Percentiles rank a stretch among this genome's conserved stretches.
phyloP scores from a whole-genome alignment of 2,113 vertebrate species.

The Dryoscopus gambensis region DNA sequence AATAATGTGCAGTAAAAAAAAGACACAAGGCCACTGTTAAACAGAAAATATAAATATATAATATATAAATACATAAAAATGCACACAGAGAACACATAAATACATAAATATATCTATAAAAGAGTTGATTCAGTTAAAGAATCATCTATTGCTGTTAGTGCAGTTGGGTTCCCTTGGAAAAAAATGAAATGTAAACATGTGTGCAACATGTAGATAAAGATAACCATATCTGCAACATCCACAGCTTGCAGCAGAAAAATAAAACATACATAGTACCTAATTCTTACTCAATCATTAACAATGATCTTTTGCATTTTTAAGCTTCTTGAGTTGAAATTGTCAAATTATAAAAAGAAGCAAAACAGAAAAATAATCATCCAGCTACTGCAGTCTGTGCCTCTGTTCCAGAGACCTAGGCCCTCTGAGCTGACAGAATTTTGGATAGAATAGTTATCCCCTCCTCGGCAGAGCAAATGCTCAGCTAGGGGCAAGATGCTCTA shows the following conservation, averaged over 20 bases:
- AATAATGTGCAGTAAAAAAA: not conserved
- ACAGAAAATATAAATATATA: not conserved
- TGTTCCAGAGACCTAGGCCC: not conserved
- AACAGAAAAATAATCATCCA: not conserved
- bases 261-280: not conserved
- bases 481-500: not conserved
- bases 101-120: not conserved
- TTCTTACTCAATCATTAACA: not conserved
- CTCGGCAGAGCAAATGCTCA: not conserved
- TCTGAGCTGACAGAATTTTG: not conserved
- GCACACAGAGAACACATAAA: not conserved
- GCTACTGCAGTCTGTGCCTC: not conserved
- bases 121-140: not conserved
- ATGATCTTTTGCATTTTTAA: not conserved
- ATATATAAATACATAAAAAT: not conserved
- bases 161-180: not conserved
- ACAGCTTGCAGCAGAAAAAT: not conserved
- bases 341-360: not conserved
- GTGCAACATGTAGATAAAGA: not conserved
- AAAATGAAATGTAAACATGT: not conserved
- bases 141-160: not conserved
- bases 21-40: not conserved
- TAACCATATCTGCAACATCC: not conserved
- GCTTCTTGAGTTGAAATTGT: not conserved
- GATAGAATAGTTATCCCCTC: not conserved